A percentile compares a stretch with the other conserved stretches of the same genome.
Evolutionary conservation across 2,797 vertebrate genomes (phyloP).

Genomic region (Nannoperca australis): DNA sequence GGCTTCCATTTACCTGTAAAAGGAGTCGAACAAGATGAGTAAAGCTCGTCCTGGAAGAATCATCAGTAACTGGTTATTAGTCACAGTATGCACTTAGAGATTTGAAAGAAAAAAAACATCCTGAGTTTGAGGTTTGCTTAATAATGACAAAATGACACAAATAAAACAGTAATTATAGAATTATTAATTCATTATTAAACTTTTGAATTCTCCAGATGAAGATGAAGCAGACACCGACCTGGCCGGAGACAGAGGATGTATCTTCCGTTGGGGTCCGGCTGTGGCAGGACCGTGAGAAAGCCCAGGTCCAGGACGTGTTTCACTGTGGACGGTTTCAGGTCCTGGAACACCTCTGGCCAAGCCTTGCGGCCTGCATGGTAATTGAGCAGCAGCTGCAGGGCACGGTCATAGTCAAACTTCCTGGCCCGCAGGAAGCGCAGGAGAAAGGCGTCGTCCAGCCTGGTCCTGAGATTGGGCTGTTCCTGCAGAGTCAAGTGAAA

Average conservation of each 20-base stretch:
- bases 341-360: conserved; percentile 96
- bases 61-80: conserved; percentile 1
- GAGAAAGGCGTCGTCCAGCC: conserved; percentile 94
- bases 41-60: neutral
- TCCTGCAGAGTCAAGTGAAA: conserved; percentile 81
- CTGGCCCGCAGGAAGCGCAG: conserved; percentile 96
- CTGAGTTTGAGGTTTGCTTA: neutral
- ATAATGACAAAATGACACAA: neutral
- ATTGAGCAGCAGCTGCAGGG: conserved; percentile 94
- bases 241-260: conserved; percentile 94
- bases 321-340: conserved; percentile 93
- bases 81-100: neutral
- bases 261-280: conserved; percentile 90
- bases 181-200: neutral
- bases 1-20: conserved; percentile 94
- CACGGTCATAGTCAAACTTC: conserved; percentile 98
- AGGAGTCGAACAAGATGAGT: neutral
- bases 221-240: conserved; percentile 79
- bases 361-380: conserved; percentile 93
- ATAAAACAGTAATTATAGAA: neutral
- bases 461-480: conserved; percentile 91
- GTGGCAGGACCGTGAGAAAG: conserved; percentile 95
- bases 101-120: neutral
- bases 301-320: conserved; percentile 94
- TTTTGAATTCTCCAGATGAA: neutral